Base-by-base conservation (phyloP, 2,797 vertebrate species). In the Orientallactaga sibirica region DNA sequence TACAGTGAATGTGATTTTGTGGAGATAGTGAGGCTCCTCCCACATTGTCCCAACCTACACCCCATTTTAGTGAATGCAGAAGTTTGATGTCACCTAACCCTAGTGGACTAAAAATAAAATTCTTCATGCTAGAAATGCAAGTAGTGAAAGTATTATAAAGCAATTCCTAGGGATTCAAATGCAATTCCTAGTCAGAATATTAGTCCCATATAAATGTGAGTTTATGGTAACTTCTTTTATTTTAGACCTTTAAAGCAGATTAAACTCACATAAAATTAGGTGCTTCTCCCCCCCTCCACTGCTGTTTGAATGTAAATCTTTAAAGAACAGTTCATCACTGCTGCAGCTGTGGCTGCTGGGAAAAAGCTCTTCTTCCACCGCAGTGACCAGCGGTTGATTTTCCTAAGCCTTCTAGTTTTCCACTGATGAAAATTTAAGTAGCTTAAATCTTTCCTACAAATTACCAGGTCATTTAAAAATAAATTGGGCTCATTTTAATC, bases 401-500 rank as follows among this genome's bases (percentile, higher is more conserved):
- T 92, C 52, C 81, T 84, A 79, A 95, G 77, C 91, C 58, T 77
- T 81, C 89, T 78, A 19, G 74, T 97, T 97, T 91, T 55, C 90
- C 55, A 1, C 91, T 97, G 96, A 97, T 96, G 97, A 97, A 98
- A 97, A 97, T 81, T 97, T 96, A 95, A 97, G 92, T 90, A 87
- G 82, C 79, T 97, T 97, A 85, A 90, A 96, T 96, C 75, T 91
- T 93, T 97, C 64, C 95, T 97, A 96, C 96, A 98, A 97, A 98
- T 98, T 98, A 97, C 96, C 96, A 98, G 97, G 97, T 98, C 95
- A 96, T 98, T 98, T 97, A 81, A 97, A 98, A 98, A 97, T 96
- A 98, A 98, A 98, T 97, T 96, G 94, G 96, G 94, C 97, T 98
- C 96, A 96, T 98, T 98, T 98, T 98, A 98, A 97, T 97, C 97